phyloP scores from a whole-genome alignment of 2,888 invertebrate genomes.

The Orthosia gothica region DNA sequence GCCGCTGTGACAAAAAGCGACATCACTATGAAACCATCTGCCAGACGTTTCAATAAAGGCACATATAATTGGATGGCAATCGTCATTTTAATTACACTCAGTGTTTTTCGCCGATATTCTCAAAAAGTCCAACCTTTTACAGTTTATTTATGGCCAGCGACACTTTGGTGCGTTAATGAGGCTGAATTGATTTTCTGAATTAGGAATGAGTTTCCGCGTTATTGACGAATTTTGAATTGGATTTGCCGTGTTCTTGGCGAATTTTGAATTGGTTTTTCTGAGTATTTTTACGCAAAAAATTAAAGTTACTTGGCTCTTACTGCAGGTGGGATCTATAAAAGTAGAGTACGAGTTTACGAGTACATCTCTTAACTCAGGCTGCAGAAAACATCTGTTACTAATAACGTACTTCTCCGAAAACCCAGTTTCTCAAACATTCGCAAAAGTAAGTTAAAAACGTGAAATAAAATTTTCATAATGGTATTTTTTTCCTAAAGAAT shows the following conservation, averaged over 20 bases:
- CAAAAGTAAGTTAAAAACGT: conserved; percentile 26
- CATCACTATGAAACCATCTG: conserved; percentile 71
- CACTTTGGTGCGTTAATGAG: conserved; percentile 47
- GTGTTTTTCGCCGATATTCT: conserved; percentile 73
- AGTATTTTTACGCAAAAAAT: background rate
- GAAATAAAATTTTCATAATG: conserved; percentile 38
- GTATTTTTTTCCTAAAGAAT: conserved; percentile 42
- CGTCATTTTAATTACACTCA: conserved; percentile 84
- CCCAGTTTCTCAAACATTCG: conserved; percentile 1
- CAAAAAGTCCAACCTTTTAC: conserved; percentile 58
- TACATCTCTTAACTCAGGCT: conserved; percentile 1
- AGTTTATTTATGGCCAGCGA: conserved; percentile 43
- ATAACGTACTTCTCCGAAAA: conserved; percentile 4
- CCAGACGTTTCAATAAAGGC: conserved; percentile 86
- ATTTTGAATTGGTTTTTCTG: conserved; percentile 2
- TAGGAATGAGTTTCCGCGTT: conserved; percentile 8
- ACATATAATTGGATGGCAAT: conserved; percentile 83
- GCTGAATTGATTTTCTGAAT: conserved; percentile 31
- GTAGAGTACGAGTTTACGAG: background rate
- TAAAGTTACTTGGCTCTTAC: background rate
- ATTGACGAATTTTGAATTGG: conserved; percentile 3
- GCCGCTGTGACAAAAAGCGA: conserved; percentile 75
- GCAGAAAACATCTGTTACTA: conserved; percentile 26
- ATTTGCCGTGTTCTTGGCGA: conserved; percentile 17
- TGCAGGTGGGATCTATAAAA: background rate